These are phyloP conservation scores for Drosophila macrothrix DNA, from an alignment of 2,888 invertebrate genomes.

Conservation along the genomic window DNA sequence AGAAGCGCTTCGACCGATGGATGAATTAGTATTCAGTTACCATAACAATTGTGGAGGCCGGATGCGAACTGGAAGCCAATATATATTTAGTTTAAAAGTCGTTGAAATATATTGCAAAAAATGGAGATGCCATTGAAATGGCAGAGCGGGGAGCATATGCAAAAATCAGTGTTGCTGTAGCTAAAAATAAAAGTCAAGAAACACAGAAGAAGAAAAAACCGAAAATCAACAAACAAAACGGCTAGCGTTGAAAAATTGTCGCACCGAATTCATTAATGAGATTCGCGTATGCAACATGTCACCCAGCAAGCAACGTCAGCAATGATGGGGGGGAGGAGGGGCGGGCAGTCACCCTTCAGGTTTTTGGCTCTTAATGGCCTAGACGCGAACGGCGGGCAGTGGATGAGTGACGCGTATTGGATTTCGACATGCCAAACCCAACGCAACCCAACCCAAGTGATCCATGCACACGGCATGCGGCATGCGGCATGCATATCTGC, in stretches of 20 bases:
- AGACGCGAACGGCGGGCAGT: conserved; percentile 52
- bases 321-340: not conserved
- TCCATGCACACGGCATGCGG: conserved; percentile 64
- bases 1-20: conserved; percentile 41
- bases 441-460: conserved; percentile 1
- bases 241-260: conserved; percentile 58
- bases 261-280: conserved; percentile 78
- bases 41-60: conserved; percentile 59
- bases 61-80: conserved; percentile 60
- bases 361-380: conserved; percentile 70
- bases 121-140: conserved; percentile 46
- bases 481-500: conserved; percentile 75
- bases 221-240: conserved; percentile 28
- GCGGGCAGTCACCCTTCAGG: conserved; percentile 49
- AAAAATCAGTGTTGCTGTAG: conserved; percentile 18
- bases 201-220: not conserved
- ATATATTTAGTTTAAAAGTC: conserved; percentile 35
- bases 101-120: conserved; percentile 9
- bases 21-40: conserved; percentile 78
- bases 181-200: conserved; percentile 54
- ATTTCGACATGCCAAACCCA: conserved; percentile 68
- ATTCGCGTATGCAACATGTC: conserved; percentile 75
- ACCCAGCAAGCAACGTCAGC: conserved; percentile 33
- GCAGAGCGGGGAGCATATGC: conserved; percentile 17
- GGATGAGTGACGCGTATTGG: conserved; percentile 73